A percentile compares a stretch with the other conserved stretches of the same genome.
These are phyloP conservation scores for Galerucella pusilla DNA, from an alignment of 2,888 invertebrate genomes.

Conservation along the genomic window DNA sequence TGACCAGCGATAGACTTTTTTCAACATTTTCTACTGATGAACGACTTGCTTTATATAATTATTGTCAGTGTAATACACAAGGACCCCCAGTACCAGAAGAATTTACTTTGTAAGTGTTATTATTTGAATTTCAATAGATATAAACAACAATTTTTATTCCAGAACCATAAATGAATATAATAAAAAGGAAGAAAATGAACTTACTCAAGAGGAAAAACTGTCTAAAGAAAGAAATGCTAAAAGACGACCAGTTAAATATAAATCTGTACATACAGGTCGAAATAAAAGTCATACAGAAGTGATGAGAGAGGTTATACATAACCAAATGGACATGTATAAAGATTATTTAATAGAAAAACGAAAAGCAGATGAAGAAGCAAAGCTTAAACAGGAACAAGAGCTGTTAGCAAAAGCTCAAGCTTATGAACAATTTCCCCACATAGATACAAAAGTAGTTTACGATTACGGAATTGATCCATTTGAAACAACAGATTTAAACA, in stretches of 20 bases:
- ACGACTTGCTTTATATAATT: slow-evolving; percentile 69
- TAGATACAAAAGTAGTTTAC: slow-evolving; percentile 23
- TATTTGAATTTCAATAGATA: too few species aligned
- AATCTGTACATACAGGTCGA: slow-evolving; percentile 68
- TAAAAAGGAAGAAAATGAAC: slow-evolving; percentile 57
- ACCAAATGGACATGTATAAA: slow-evolving; percentile 65
- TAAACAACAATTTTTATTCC: slow-evolving; percentile 8
- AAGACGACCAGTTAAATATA: slow-evolving; percentile 71
- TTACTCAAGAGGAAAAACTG: slow-evolving; percentile 65
- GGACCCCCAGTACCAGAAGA: slow-evolving; percentile 59
- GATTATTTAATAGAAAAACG: slow-evolving; percentile 49
- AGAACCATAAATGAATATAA: slow-evolving; percentile 44
- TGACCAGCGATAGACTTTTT: slow-evolving; percentile 62
- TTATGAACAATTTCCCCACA: slow-evolving; percentile 35
- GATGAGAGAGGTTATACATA: slow-evolving; percentile 70
- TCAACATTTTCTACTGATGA: slow-evolving; percentile 68
- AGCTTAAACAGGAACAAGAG: slow-evolving; percentile 25
- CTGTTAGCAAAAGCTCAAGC: slow-evolving; percentile 25
- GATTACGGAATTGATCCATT: slow-evolving; percentile 29
- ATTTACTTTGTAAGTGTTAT: slow-evolving; percentile 60
- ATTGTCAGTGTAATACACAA: slow-evolving; percentile 63
- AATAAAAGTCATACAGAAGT: slow-evolving; percentile 70
- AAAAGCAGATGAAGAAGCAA: slow-evolving; percentile 24
- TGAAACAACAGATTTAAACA: slow-evolving; percentile 14
- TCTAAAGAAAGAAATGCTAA: slow-evolving; percentile 71